A percentile compares a stretch with the other conserved stretches of the same genome.
Conservation (phyloP, 2,797 vertebrate genomes). For the Coregonus sp. region DNA sequence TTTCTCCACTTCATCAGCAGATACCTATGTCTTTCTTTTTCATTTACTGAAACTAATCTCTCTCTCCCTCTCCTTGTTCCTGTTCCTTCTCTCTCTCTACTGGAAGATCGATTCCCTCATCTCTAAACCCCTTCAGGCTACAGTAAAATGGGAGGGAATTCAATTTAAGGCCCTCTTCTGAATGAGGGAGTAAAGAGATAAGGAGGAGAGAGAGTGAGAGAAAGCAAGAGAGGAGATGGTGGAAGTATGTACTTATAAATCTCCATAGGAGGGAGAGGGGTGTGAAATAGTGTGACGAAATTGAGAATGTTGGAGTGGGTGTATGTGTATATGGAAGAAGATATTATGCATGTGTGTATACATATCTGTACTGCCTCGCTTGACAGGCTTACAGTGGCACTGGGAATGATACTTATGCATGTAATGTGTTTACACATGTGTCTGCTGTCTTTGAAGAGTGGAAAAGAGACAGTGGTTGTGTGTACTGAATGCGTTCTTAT, state of each 20-base stretch:
- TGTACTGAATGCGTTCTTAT: no score
- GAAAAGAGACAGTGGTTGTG: not conserved
- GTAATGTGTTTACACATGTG: conserved; percentile 16
- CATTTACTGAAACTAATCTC: conserved; percentile 16
- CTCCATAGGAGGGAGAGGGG: not conserved
- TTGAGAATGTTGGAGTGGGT: no score
- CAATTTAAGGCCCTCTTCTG: not conserved
- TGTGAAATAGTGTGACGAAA: not conserved
- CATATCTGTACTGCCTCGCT: conserved; percentile 21
- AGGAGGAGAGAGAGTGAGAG: not conserved
- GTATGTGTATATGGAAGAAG: no score
- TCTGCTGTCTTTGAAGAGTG: not conserved
- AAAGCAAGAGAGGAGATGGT: not conserved
- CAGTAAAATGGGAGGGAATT: not conserved
- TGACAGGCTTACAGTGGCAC: conserved; percentile 44
- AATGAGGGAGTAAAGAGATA: not conserved
- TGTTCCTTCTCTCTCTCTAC: not conserved
- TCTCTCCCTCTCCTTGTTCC: conserved; percentile 13
- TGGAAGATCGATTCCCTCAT: conserved; percentile 8
- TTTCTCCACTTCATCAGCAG: conserved; percentile 1
- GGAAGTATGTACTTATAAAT: not conserved
- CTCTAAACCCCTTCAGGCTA: not conserved
- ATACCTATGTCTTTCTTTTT: conserved; percentile 10
- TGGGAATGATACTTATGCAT: not conserved
- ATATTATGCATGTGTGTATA: no score